Base-by-base conservation (phyloP, 2,888 invertebrate genomes). In the Acholoe squamosa region DNA sequence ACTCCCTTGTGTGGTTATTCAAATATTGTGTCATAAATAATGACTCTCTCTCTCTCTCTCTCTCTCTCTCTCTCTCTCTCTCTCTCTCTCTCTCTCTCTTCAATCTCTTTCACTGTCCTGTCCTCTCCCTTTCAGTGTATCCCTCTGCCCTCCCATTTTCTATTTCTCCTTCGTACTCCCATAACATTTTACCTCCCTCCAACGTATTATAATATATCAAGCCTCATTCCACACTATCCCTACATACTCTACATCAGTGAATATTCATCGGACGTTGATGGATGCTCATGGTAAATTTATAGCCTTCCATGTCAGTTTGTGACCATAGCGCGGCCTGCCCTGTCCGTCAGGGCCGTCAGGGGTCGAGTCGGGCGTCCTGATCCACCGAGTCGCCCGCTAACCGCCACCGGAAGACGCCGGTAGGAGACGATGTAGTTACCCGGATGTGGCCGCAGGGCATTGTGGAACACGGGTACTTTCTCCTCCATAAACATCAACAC, bases 261-360 rank as follows among this genome's bases (percentile, higher is more conserved):
- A 80, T 80, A 80, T 80, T 80, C 80, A 80, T 33, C 80, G 33
- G 34, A 25, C 43, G 34, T 19, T 80, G 80, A 80, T 80, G 80
- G 34, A 80, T 80, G 33, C 80, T 80, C 80, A 43, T 80, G 16
- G 33, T 16, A 33, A 43, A 80, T 43, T 80, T 80, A 80, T 80
- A 43, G 80, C 34, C 25, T 10, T 19, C 80, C 71, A 31, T 76
- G 80, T 80, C 80, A 80, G 14, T 33, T 33, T 34, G 34, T 80
- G 80, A 19, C 80, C 16, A 25, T 71, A 25, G 71, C 71, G 71
- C 71, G 71, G 28, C 61, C 71, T 3, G 28, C 71, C 61, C 71
- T 28, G 28, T 28, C 71, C 71, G 31, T 28, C 71, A n/a, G 28
- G 31, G 71, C 71, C 71, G 31, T 28, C 71, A n/a, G 28, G 31